These are phyloP conservation scores for Druceiella hillmani DNA, from an alignment of 2,888 invertebrate genomes.

Conservation along the genomic window DNA sequence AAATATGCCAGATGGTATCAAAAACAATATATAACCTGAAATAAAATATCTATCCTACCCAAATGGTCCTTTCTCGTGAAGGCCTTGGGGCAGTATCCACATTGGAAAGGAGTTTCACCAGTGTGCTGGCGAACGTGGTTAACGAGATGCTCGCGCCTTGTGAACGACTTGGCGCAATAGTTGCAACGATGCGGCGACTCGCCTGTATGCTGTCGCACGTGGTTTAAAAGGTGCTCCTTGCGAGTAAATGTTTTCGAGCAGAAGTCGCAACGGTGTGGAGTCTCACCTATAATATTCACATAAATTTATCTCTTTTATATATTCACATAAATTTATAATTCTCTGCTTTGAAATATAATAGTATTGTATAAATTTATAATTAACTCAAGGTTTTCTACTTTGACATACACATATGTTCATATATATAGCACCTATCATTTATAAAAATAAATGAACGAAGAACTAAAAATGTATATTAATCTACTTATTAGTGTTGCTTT, in stretches of 20 bases:
- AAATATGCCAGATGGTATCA: too few species aligned
- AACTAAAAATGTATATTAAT: too few species aligned
- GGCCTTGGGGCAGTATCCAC: constrained; percentile 80
- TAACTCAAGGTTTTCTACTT: too few species aligned
- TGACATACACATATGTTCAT: too few species aligned
- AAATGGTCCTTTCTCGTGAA: constrained; percentile 81
- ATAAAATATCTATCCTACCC: constrained; percentile 30
- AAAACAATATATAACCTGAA: too few species aligned
- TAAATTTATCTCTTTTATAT: too few species aligned
- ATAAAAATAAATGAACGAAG: too few species aligned
- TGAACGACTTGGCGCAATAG: constrained; percentile 83
- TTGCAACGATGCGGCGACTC: constrained; percentile 83
- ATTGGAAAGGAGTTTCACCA: constrained; percentile 71
- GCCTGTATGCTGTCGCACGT: constrained; percentile 72
- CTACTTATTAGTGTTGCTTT: too few species aligned
- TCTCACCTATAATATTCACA: constrained; percentile 50
- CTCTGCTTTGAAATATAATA: too few species aligned
- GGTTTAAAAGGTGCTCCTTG: constrained; percentile 71
- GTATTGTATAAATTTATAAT: too few species aligned
- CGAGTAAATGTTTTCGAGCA: constrained; percentile 75
- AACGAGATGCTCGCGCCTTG: constrained; percentile 78
- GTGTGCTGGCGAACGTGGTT: constrained; percentile 82
- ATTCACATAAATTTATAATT: too few species aligned
- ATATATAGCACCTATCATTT: too few species aligned
- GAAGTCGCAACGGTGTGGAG: constrained; percentile 73